These are phyloP conservation scores for Ditula angustiorana DNA, from an alignment of 2,888 invertebrate species.

Conservation along the genomic window DNA sequence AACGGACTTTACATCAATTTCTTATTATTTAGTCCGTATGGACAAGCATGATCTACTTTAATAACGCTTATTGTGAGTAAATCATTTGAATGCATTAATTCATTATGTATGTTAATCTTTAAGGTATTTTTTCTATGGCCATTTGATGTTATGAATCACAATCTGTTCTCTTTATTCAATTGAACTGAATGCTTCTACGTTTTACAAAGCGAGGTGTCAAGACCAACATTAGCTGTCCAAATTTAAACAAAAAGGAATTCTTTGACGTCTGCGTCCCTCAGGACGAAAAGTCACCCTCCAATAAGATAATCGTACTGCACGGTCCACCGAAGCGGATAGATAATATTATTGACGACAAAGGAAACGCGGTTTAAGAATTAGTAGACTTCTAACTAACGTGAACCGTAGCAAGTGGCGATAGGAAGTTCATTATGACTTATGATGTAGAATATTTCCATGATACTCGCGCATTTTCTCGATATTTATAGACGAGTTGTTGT, in stretches of 20 bases:
- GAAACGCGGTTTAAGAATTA: conserved; percentile 59
- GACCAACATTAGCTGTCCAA: background rate
- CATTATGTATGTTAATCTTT: too few species aligned
- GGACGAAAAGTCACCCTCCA: conserved; percentile 50
- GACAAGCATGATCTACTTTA: background rate
- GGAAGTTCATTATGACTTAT: conserved; percentile 11
- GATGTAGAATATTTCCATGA: background rate
- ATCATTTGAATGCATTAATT: background rate
- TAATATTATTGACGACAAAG: conserved; percentile 78
- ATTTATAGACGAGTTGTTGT: too few species aligned
- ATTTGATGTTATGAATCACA: too few species aligned
- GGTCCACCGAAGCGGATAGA: conserved; percentile 74
- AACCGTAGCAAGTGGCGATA: conserved; percentile 9
- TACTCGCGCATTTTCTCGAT: too few species aligned
- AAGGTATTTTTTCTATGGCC: too few species aligned
- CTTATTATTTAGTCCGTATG: background rate
- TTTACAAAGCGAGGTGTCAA: conserved; percentile 17
- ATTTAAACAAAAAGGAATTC: conserved; percentile 42
- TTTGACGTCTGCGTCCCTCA: conserved; percentile 49
- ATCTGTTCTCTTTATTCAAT: background rate
- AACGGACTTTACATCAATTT: conserved; percentile 7
- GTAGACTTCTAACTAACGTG: conserved; percentile 62
- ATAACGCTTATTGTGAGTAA: background rate
- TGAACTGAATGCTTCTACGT: background rate
- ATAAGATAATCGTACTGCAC: conserved; percentile 74